Conservation (phyloP, 2,113 vertebrate species). For the Corynorhinus townsendii region DNA sequence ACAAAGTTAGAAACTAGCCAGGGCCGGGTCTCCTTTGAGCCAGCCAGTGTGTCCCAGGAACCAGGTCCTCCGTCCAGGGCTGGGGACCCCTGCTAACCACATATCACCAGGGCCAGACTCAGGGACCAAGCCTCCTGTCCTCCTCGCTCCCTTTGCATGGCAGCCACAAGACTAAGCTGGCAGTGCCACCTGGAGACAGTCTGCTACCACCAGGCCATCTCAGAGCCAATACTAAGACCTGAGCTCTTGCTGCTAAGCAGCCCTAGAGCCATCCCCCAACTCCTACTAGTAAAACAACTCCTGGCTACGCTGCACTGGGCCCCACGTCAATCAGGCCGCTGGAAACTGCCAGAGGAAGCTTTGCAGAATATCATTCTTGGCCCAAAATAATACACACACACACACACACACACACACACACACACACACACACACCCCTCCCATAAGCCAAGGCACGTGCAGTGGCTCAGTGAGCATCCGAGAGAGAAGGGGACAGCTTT, state of each 20-base stretch:
- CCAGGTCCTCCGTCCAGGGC: background rate
- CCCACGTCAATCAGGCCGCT: background rate
- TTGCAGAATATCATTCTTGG: background rate
- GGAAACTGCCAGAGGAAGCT: background rate
- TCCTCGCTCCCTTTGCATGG: background rate
- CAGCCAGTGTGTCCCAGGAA: background rate
- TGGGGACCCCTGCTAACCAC: background rate
- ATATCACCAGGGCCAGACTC: background rate
- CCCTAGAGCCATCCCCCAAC: background rate
- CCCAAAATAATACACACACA: background rate
- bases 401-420: no score
- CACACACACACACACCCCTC: background rate
- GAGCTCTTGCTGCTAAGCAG: background rate
- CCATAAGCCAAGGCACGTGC: background rate
- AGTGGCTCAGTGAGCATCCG: background rate
- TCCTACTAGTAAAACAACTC: background rate
- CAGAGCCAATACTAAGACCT: background rate
- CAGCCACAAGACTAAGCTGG: slow-evolving; percentile 31
- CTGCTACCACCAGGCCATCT: background rate
- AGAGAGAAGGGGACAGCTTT: background rate
- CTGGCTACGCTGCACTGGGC: background rate
- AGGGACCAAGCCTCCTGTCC: background rate
- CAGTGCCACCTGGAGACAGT: slow-evolving; percentile 69
- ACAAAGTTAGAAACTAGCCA: background rate
- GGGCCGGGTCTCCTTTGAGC: background rate